These are phyloP conservation scores for Saccostrea cuccullata DNA, from an alignment of 1,140 invertebrate genomes.

Conservation along the genomic window DNA sequence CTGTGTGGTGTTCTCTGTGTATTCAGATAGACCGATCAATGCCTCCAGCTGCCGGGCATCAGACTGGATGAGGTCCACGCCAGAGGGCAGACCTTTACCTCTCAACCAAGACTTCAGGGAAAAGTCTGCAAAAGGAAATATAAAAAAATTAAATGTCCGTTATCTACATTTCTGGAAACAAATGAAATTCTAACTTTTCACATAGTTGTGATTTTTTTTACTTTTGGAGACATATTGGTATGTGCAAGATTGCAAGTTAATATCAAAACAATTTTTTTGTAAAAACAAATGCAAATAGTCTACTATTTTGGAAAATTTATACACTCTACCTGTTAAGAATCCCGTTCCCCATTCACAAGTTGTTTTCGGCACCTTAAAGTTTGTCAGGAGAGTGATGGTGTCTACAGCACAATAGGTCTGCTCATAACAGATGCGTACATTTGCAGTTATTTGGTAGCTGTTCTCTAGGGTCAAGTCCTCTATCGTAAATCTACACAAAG, in stretches of 20 bases:
- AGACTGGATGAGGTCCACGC: not conserved
- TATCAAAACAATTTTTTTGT: not conserved
- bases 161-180: not conserved
- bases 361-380: constrained; percentile 25
- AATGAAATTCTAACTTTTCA: not conserved
- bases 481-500: constrained; percentile 4
- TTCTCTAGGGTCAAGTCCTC: constrained; percentile 1
- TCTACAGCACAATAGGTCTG: not conserved
- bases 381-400: not conserved
- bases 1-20: not conserved
- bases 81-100: not conserved
- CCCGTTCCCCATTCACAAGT: constrained; percentile 34
- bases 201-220: not conserved
- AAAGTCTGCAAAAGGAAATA: constrained; percentile 19
- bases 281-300: not conserved
- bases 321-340: not conserved
- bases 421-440: constrained; percentile 5
- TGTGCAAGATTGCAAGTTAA: not conserved
- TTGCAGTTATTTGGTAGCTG: not conserved
- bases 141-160: not conserved
- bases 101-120: not conserved
- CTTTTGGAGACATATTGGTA: not conserved
- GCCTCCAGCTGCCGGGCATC: not conserved
- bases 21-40: not conserved
- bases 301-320: not conserved